A percentile compares a stretch with the other conserved stretches of the same genome.
Conservation (phyloP, 2,797 vertebrate species). For the Octomys mimax region DNA sequence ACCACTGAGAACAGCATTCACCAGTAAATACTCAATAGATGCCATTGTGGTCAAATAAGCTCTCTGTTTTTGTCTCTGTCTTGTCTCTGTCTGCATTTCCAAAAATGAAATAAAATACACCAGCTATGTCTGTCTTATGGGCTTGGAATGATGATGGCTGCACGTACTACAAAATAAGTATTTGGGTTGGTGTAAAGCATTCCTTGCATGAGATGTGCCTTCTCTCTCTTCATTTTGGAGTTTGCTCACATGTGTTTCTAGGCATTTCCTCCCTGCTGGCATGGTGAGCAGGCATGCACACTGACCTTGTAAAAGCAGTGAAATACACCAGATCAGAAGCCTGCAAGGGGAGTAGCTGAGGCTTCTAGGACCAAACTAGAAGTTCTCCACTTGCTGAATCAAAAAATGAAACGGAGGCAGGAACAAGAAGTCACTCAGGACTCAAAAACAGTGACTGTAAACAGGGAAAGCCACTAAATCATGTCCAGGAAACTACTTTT, state of each 20-base stretch:
- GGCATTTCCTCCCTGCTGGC: neutral
- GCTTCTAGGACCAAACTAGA: neutral
- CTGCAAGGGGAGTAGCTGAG: neutral
- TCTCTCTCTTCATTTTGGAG: neutral
- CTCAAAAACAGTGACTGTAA: neutral
- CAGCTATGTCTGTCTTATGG: neutral
- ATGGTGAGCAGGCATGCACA: neutral
- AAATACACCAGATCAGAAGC: neutral
- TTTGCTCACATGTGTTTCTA: neutral
- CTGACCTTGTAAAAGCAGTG: neutral
- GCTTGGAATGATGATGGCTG: neutral
- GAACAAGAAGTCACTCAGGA: neutral
- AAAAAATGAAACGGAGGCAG: neutral
- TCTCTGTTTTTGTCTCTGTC: neutral
- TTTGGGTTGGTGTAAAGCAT: neutral
- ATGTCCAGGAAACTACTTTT: neutral
- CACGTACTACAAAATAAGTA: neutral
- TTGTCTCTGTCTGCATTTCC: neutral
- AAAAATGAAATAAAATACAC: neutral
- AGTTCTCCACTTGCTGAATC: neutral
- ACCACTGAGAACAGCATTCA: no score
- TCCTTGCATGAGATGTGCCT: neutral
- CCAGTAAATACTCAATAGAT: neutral
- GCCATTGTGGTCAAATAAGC: accelerated
- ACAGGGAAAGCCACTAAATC: neutral